Evolutionary conservation across 64 coral and sea anemone genomes (phyloP).

Genomic region (Cladopsammia gracilis): DNA sequence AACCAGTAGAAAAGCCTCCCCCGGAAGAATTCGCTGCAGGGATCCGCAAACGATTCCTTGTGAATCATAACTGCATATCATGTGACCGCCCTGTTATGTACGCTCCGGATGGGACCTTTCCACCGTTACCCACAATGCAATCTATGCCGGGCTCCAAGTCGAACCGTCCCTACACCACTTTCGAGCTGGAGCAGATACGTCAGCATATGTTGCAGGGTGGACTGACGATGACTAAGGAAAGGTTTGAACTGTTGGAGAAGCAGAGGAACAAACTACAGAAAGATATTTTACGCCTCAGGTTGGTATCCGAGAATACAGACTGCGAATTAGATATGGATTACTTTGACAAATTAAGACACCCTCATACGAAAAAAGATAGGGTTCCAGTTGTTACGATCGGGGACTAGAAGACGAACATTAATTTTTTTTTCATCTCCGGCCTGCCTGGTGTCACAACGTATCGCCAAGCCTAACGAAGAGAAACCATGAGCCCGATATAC

Average conservation of each 20-base stretch:
- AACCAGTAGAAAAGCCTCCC: conserved; percentile 61
- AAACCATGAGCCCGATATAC: too few relatives aligned
- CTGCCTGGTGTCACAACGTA: too few relatives aligned
- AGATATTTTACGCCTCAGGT: conserved; percentile 86
- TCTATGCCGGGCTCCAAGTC: conserved; percentile 84
- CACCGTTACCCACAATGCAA: conserved; percentile 73
- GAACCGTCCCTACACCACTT: conserved; percentile 90
- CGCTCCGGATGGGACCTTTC: conserved; percentile 69
- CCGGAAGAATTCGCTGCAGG: conserved; percentile 82
- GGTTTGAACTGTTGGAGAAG: conserved; percentile 84
- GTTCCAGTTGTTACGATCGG: too few relatives aligned
- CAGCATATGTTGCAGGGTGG: conserved; percentile 91
- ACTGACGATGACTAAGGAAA: conserved; percentile 78
- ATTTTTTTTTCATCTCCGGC: too few relatives aligned
- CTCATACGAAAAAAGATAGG: too few relatives aligned
- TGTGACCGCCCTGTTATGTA: conserved; percentile 87
- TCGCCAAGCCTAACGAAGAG: too few relatives aligned
- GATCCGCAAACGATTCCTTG: conserved; percentile 72
- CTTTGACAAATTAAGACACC: neutral
- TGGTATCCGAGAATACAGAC: neutral
- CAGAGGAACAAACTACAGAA: conserved; percentile 83
- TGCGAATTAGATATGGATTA: neutral
- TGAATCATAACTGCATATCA: conserved; percentile 85
- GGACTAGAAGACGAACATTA: too few relatives aligned
- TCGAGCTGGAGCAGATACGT: conserved; percentile 92